Evolutionary conservation across 2,113 vertebrate species (phyloP).

Genomic region (Amblyornis subalaris): DNA sequence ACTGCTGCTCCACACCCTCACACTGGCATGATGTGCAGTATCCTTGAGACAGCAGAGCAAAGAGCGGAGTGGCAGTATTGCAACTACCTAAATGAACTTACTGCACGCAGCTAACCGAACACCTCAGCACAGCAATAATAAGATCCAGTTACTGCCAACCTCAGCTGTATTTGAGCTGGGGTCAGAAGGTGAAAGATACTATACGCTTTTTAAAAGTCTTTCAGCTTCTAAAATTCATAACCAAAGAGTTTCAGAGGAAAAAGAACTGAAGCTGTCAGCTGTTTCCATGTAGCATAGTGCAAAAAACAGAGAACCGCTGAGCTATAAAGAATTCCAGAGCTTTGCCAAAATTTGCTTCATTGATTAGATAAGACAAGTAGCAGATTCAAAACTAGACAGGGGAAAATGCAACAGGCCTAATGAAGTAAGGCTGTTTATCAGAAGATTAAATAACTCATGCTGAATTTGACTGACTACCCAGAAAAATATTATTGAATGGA

Average conservation of each 20-base stretch:
- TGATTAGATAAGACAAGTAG: not conserved
- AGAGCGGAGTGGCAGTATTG: not conserved
- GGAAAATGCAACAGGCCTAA: not conserved
- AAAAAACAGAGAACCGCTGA: not conserved
- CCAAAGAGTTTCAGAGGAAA: not conserved
- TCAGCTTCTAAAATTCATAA: not conserved
- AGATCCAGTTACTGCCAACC: not conserved
- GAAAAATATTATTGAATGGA: not conserved
- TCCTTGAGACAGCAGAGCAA: rapidly evolving
- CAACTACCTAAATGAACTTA: not conserved
- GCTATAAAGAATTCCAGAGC: not conserved
- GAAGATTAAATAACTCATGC: not conserved
- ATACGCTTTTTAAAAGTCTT: not conserved
- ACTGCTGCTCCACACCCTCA: rapidly evolving
- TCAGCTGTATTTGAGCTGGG: not conserved
- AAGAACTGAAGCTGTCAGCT: slow-evolving; percentile 14
- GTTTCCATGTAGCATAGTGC: not conserved
- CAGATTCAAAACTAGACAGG: not conserved
- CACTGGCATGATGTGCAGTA: rapidly evolving
- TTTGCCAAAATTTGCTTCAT: slow-evolving; percentile 4
- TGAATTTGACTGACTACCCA: not conserved
- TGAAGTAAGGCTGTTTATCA: not conserved
- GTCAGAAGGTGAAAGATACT: not conserved
- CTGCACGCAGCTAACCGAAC: not conserved
- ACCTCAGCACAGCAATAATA: not conserved